Evolutionary conservation across 2,797 vertebrate genomes (phyloP).

Genomic region (Etheostoma perlongum): DNA sequence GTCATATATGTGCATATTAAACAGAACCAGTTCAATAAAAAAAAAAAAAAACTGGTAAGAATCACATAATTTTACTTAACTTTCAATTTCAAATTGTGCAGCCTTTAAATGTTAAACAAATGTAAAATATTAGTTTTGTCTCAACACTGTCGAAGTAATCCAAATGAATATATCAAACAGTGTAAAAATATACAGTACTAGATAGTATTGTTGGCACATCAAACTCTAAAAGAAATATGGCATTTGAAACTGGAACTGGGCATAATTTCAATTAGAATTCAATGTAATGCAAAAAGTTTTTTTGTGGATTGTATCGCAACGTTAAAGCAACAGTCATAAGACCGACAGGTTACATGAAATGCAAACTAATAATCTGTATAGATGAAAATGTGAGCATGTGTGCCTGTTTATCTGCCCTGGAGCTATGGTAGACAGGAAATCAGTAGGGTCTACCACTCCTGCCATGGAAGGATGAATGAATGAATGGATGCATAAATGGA

Average conservation of each 20-base stretch:
- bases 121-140: not conserved
- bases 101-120: not conserved
- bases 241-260: not conserved
- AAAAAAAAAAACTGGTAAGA: not conserved
- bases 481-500: not conserved
- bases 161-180: not conserved
- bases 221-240: not conserved
- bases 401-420: not conserved
- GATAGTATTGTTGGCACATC: not conserved
- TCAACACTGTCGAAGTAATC: not conserved
- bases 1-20: conserved; percentile 1
- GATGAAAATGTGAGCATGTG: not conserved
- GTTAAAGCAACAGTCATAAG: not conserved
- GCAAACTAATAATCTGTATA: not conserved
- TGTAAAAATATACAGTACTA: not conserved
- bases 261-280: not conserved
- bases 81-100: not conserved
- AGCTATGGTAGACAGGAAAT: not conserved
- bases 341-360: not conserved
- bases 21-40: conserved; percentile 28
- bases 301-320: not conserved
- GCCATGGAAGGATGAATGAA: not conserved
- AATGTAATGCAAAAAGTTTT: not conserved
- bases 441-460: not conserved
- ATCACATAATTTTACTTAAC: too few relatives aligned